phyloP scores from a whole-genome alignment of 2,888 invertebrate species.

The Ferrisia virgata region DNA sequence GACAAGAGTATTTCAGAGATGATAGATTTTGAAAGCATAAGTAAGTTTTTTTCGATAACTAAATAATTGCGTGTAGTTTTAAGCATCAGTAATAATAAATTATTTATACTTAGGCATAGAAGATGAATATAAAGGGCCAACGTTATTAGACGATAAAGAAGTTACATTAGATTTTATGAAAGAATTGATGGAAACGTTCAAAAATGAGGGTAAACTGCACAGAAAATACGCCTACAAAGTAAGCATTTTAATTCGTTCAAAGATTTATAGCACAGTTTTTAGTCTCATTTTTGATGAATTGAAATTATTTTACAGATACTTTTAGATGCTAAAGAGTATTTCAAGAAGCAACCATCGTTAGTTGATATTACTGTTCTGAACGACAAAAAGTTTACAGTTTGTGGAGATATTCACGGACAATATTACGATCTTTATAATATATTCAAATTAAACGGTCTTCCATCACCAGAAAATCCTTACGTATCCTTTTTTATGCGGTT shows the following conservation, averaged over 20 bases:
- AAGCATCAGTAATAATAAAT: background rate
- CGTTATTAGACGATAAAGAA: constrained; percentile 79
- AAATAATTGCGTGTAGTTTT: background rate
- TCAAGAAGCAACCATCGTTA: constrained; percentile 59
- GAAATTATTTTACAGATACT: constrained; percentile 68
- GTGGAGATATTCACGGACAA: constrained; percentile 98
- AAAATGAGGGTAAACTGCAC: constrained; percentile 88
- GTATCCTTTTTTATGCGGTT: constrained; percentile 57
- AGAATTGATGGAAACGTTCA: constrained; percentile 84
- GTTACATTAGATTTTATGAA: constrained; percentile 86
- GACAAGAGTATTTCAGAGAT: constrained; percentile 84
- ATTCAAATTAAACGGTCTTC: constrained; percentile 93
- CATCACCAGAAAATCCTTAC: constrained; percentile 92
- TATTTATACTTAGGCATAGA: constrained; percentile 71
- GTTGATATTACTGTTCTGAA: constrained; percentile 85
- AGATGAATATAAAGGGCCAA: constrained; percentile 89
- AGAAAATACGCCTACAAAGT: constrained; percentile 96
- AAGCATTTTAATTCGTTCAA: constrained; percentile 48
- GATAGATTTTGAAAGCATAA: constrained; percentile 85
- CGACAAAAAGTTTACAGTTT: constrained; percentile 91
- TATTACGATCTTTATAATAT: constrained; percentile 98
- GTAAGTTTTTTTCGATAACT: constrained; percentile 59
- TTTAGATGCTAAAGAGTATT: constrained; percentile 54
- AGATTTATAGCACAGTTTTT: background rate
- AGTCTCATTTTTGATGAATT: background rate